Evolutionary conservation across 2,888 invertebrate genomes (phyloP).

Genomic region (Stegophylla sp.): DNA sequence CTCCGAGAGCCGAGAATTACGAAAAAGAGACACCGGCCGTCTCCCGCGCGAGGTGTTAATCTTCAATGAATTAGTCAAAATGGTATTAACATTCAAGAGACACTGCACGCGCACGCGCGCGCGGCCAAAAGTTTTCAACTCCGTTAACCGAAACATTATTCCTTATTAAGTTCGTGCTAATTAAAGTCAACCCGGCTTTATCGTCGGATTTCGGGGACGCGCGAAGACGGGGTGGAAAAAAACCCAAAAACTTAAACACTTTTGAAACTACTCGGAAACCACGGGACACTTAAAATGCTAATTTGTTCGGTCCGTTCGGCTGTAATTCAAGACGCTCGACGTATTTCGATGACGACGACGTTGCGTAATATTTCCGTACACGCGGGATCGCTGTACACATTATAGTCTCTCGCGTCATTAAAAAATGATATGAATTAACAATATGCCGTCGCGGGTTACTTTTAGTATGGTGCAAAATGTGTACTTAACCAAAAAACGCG

Average conservation of each 20-base stretch:
- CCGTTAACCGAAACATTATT: slow-evolving; percentile 58
- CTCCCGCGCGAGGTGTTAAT: slow-evolving; percentile 58
- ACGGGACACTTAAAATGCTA: slow-evolving; percentile 57
- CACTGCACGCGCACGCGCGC: slow-evolving; percentile 36
- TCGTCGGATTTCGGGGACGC: slow-evolving; percentile 38
- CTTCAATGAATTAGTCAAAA: slow-evolving; percentile 59
- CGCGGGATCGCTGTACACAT: neutral
- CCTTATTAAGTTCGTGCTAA: slow-evolving; percentile 57
- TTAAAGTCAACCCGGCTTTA: slow-evolving; percentile 57
- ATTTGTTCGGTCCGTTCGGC: slow-evolving; percentile 31
- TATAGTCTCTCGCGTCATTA: neutral
- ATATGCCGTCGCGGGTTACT: slow-evolving; percentile 2
- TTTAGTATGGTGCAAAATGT: neutral
- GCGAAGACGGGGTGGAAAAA: neutral
- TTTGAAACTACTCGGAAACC: slow-evolving; percentile 51
- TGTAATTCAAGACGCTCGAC: slow-evolving; percentile 31
- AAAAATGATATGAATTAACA: slow-evolving; percentile 9
- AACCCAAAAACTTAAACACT: slow-evolving; percentile 54
- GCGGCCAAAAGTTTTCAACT: slow-evolving; percentile 57
- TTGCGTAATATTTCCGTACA: slow-evolving; percentile 10
- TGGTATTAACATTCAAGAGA: slow-evolving; percentile 58
- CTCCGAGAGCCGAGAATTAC: slow-evolving; percentile 48
- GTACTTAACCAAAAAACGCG: neutral
- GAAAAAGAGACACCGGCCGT: slow-evolving; percentile 55
- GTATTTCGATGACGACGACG: slow-evolving; percentile 33